These are phyloP conservation scores for Scelioninae gen. 2 DNA, from an alignment of 2,888 invertebrate species.

Conservation along the genomic window DNA sequence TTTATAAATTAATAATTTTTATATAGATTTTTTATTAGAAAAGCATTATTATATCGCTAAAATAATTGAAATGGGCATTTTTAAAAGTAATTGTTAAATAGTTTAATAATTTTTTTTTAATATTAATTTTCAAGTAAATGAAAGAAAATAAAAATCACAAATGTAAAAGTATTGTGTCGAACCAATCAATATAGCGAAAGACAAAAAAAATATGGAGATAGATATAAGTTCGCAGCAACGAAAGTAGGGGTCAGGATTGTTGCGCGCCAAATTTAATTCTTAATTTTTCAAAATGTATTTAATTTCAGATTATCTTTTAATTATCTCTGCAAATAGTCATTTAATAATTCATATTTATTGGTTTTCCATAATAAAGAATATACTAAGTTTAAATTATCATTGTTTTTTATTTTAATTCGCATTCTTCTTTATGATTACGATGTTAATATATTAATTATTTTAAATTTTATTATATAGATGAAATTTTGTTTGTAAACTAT, in stretches of 20 bases:
- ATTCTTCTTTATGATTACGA: too few relatives aligned
- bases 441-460: too few relatives aligned
- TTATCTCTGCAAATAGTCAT: too few relatives aligned
- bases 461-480: too few relatives aligned
- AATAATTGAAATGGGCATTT: constrained; percentile 22
- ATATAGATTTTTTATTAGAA: constrained; percentile 13
- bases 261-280: constrained; percentile 11
- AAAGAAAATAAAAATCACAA: constrained; percentile 49
- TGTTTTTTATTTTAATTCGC: too few relatives aligned
- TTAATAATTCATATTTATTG: too few relatives aligned
- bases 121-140: constrained; percentile 15
- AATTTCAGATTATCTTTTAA: background rate
- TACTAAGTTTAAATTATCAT: too few relatives aligned
- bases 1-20: constrained; percentile 51
- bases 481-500: too few relatives aligned
- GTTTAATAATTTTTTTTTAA: constrained; percentile 22
- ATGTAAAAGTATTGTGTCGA: constrained; percentile 55
- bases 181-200: constrained; percentile 57
- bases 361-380: too few relatives aligned
- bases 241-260: constrained; percentile 15
- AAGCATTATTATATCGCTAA: constrained; percentile 6
- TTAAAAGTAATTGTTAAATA: constrained; percentile 6
- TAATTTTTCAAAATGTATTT: constrained; percentile 1
- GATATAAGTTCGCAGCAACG: background rate
- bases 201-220: constrained; percentile 49